These are phyloP conservation scores for Sitobion miscanthi DNA, from an alignment of 1,140 invertebrate genomes.

Conservation along the genomic window DNA sequence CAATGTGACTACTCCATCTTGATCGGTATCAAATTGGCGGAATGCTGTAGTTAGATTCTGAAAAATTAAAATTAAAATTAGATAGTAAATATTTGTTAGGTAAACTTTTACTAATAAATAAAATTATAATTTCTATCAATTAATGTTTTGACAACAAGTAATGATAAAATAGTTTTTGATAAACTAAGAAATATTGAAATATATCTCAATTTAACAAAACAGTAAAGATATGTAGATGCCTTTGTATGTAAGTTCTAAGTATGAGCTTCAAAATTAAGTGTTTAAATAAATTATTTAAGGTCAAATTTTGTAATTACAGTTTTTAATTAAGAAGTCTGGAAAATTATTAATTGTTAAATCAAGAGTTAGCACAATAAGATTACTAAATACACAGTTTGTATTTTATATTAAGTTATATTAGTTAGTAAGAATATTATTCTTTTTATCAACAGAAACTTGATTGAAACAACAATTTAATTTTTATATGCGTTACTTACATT, in stretches of 20 bases:
- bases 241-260: neutral
- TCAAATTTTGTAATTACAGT: too few species aligned
- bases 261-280: too few species aligned
- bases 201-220: neutral
- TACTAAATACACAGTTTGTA: neutral
- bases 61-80: constrained; percentile 63
- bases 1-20: constrained; percentile 94
- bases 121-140: neutral
- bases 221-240: neutral
- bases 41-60: constrained; percentile 91
- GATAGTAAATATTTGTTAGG: neutral
- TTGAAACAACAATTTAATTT: neutral
- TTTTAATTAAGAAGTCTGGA: too few species aligned
- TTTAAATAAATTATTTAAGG: too few species aligned
- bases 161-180: neutral
- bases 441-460: too few species aligned
- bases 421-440: neutral
- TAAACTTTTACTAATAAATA: neutral
- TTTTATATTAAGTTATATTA: neutral
- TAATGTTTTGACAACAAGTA: neutral
- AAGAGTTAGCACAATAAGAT: neutral
- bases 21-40: constrained; percentile 87
- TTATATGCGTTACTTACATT: constrained; percentile 76
- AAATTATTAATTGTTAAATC: too few species aligned
- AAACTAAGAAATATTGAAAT: neutral